Percentiles rank a stretch among this genome's conserved stretches.
Evolutionary conservation across 2,797 vertebrate species (phyloP).

Genomic region (Phataginus tetradactyla): DNA sequence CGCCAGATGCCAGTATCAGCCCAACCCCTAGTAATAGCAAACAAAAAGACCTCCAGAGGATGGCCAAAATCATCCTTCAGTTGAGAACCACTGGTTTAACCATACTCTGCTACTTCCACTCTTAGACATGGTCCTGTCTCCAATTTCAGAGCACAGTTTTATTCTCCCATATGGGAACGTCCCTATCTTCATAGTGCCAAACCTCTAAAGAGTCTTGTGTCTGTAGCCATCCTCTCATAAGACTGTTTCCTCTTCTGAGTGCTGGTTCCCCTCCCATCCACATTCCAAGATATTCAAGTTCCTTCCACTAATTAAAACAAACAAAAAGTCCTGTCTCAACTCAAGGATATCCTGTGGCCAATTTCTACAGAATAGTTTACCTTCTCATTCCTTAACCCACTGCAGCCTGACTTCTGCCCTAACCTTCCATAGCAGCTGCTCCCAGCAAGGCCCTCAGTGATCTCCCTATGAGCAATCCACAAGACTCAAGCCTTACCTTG

Average conservation of each 20-base stretch:
- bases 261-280: not conserved
- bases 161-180: not conserved
- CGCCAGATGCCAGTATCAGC: not conserved
- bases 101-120: too few species aligned
- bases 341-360: not conserved
- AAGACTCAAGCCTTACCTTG: not conserved
- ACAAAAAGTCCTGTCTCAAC: not conserved
- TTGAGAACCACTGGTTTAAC: not conserved
- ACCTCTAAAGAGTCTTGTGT: not conserved
- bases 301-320: not conserved
- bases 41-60: not conserved
- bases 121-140: not conserved
- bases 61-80: not conserved
- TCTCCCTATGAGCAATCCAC: not conserved
- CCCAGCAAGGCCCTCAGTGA: not conserved
- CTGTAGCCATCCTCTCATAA: not conserved
- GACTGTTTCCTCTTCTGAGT: not conserved
- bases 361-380: not conserved
- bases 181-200: not conserved
- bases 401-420: not conserved
- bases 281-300: not conserved
- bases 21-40: not conserved
- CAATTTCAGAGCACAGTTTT: not conserved
- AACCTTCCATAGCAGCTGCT: accelerated
- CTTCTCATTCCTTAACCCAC: not conserved